Conservation (phyloP, 2,113 vertebrate genomes). For the Misgurnus anguillicaudatus region DNA sequence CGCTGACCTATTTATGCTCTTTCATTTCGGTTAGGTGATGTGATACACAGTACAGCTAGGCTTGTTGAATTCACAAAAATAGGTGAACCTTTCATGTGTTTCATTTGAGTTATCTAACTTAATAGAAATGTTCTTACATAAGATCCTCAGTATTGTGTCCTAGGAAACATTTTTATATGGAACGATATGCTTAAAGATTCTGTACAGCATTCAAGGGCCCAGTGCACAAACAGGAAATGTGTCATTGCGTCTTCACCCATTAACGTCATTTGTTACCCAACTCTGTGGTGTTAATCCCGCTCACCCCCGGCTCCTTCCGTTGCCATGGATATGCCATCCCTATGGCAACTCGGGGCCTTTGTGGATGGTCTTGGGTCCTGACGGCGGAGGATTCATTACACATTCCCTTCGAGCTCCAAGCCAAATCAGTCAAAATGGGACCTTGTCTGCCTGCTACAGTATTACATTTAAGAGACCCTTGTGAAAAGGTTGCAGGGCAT, state of each 20-base stretch:
- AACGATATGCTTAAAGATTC: slow-evolving; percentile 38
- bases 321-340: slow-evolving; percentile 80
- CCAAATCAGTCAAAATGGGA: slow-evolving; percentile 64
- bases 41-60: not conserved
- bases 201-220: slow-evolving; percentile 30
- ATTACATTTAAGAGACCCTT: not conserved
- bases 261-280: slow-evolving; percentile 69
- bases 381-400: slow-evolving; percentile 66
- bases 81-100: not conserved
- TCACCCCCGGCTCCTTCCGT: slow-evolving; percentile 67
- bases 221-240: slow-evolving; percentile 54
- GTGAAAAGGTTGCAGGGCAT: not conserved
- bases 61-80: slow-evolving; percentile 1
- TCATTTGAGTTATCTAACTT: slow-evolving; percentile 18
- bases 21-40: not conserved
- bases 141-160: not conserved
- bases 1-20: not conserved
- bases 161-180: not conserved
- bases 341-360: slow-evolving; percentile 77
- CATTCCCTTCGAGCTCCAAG: slow-evolving; percentile 65
- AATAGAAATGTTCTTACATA: slow-evolving; percentile 26
- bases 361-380: slow-evolving; percentile 67
- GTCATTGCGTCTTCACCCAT: slow-evolving; percentile 54
- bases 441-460: not conserved
- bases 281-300: slow-evolving; percentile 68